Base-by-base conservation (phyloP, 2,888 invertebrate genomes). In the Osmoderma eremita region DNA sequence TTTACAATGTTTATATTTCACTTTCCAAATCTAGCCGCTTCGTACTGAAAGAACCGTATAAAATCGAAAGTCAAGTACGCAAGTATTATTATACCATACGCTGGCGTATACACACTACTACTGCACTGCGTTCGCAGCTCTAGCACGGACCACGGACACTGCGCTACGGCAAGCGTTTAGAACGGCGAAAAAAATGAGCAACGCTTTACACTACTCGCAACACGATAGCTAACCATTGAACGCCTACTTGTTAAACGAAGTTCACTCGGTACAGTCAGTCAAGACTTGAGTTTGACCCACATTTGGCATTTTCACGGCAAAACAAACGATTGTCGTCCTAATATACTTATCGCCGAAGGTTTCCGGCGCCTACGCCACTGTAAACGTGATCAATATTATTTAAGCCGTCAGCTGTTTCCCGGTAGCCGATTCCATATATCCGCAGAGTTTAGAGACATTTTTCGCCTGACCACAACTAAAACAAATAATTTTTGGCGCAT, bases 221-320 rank as follows among this genome's bases (percentile, higher is more conserved):
- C 58, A 39, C 63, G 63, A 58, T 65, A 61, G 68, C 63, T 50
- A 30, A 63, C 67, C 56, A 53, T 63, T 63, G 38, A 65, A 68
- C 69, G 69, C 69, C 69, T 69, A 69, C 69, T 54, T 12, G 62
- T 38, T 54, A 51, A 50, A 53, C 39, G 63, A 50, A 58, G 67
- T 51, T 67, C 38, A 72, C 71, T 71, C 69, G 10, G 30, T 30
- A 30, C 30, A 30, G 8, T 65, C 62, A 68, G 69, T 68, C 67
- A 45, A 72, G 73, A 71, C n/a, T n/a, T n/a, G n/a, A n/a, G n/a
- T 70, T 58, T 73, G 73, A 72, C 73, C 73, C 69, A 73, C 69
- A 70, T 73, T 69, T 39, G 39, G 56, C 51, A 39, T 58, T 42
- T 30, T n/a, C 24, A 17, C 30, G 8, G 61, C 41, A 61, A 64